These are phyloP conservation scores for Triops cancriformis DNA, from an alignment of 1,140 invertebrate species.

Conservation along the genomic window DNA sequence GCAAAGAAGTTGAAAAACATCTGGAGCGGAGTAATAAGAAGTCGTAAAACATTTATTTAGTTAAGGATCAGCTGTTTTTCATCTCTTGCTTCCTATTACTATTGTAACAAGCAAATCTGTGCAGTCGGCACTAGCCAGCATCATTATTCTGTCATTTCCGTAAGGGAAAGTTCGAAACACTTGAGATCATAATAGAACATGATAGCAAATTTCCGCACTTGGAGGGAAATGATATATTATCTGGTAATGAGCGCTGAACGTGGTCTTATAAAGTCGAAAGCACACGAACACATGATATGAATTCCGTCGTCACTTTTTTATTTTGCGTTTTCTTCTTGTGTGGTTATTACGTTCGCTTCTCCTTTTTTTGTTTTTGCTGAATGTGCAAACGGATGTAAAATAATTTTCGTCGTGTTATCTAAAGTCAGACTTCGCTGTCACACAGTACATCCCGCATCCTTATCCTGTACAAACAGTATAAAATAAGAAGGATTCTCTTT, in stretches of 20 bases:
- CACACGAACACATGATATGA: neutral
- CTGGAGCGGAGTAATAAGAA: too few species aligned
- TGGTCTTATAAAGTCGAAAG: neutral
- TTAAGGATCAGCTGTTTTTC: neutral
- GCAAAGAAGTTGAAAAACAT: too few species aligned
- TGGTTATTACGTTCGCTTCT: neutral
- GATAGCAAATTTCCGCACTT: conserved; percentile 10
- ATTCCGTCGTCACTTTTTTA: neutral
- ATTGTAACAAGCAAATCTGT: neutral
- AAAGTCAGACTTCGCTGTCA: neutral
- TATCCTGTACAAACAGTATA: neutral
- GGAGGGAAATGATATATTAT: conserved; percentile 5
- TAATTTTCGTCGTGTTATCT: neutral
- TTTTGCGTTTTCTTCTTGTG: neutral
- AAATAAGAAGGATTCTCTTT: neutral
- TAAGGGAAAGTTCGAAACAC: neutral
- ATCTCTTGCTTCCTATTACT: too few species aligned
- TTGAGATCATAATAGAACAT: neutral
- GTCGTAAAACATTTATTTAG: neutral
- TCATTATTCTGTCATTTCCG: neutral
- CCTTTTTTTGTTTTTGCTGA: neutral
- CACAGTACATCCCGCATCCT: neutral
- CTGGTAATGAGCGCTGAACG: neutral
- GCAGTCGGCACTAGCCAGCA: neutral
- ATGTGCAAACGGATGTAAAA: neutral